Conservation (phyloP, 2,797 vertebrate genomes). For the Pseudomugil gertrudae region DNA sequence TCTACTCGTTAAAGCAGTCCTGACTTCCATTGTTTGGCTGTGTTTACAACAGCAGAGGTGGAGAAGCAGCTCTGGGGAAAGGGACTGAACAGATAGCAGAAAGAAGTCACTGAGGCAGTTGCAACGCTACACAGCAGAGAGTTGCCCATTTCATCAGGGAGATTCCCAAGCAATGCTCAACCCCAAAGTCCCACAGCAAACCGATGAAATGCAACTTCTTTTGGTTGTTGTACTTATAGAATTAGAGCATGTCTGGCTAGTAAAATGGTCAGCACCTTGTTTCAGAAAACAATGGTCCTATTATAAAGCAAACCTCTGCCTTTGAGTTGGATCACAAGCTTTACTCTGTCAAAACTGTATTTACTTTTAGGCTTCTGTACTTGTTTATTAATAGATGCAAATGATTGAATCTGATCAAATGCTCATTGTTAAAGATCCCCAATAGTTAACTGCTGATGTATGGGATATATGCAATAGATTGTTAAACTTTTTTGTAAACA, state of each 20-base stretch:
- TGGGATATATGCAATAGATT: no score
- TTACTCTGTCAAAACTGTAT: conserved; percentile 49
- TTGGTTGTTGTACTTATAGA: conserved; percentile 37
- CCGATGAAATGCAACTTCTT: conserved; percentile 23
- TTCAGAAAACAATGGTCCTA: conserved; percentile 62
- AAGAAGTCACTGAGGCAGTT: conserved; percentile 26
- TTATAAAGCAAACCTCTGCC: conserved; percentile 55
- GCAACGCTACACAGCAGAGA: conserved; percentile 41
- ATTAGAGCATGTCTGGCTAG: conserved; percentile 48
- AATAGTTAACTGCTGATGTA: conserved; percentile 42
- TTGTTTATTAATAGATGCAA: conserved; percentile 51
- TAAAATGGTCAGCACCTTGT: conserved; percentile 38
- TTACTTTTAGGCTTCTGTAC: conserved; percentile 16
- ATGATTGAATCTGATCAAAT: conserved; percentile 45
- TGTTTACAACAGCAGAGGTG: conserved; percentile 50
- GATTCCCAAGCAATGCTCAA: conserved; percentile 23
- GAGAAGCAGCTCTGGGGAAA: conserved; percentile 40
- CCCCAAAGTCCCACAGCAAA: conserved; percentile 34
- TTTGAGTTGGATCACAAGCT: conserved; percentile 22
- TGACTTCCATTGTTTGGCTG: conserved; percentile 75
- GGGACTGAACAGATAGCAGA: conserved; percentile 32
- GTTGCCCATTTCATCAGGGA: conserved; percentile 60
- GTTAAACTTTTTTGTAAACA: conserved; percentile 22
- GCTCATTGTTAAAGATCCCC: conserved; percentile 53
- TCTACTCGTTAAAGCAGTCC: conserved; percentile 65